Evolutionary conservation across 2,113 vertebrate species (phyloP).

Genomic region (Sceloporus tristichus): DNA sequence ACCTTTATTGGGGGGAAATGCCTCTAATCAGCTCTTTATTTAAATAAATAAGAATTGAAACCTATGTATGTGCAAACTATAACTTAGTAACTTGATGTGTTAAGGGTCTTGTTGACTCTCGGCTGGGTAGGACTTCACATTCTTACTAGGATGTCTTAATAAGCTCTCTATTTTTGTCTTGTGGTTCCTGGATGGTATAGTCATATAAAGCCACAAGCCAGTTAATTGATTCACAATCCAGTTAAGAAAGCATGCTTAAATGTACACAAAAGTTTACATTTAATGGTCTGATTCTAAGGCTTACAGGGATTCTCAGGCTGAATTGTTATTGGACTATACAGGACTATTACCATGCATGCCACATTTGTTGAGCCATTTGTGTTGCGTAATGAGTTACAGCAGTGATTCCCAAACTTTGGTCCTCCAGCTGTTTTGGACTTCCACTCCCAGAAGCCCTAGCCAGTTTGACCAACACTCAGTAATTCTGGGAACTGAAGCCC

Average conservation of each 20-base stretch:
- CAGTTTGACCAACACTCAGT: too few species aligned
- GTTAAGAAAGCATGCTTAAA: neutral
- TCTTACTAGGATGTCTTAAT: neutral
- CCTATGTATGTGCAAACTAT: neutral
- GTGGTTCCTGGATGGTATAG: neutral
- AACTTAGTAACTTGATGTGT: neutral
- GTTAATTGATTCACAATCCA: constrained; percentile 1
- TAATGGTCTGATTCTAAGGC: neutral
- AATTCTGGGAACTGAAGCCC: too few species aligned
- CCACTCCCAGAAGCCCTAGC: too few species aligned
- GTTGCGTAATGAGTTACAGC: neutral
- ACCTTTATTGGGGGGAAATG: neutral
- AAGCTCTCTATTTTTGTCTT: neutral
- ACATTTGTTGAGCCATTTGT: neutral
- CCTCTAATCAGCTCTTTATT: neutral
- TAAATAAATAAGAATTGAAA: neutral
- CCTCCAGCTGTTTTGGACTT: too few species aligned
- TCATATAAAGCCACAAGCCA: constrained; percentile 12
- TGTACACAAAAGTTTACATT: neutral
- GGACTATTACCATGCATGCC: neutral
- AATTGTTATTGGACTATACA: neutral
- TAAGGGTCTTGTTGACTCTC: neutral
- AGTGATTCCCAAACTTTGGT: too few species aligned
- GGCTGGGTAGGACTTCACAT: neutral
- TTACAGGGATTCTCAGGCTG: neutral